These are phyloP conservation scores for Hypomecis punctinalis DNA, from an alignment of 2,888 invertebrate genomes.

Conservation along the genomic window DNA sequence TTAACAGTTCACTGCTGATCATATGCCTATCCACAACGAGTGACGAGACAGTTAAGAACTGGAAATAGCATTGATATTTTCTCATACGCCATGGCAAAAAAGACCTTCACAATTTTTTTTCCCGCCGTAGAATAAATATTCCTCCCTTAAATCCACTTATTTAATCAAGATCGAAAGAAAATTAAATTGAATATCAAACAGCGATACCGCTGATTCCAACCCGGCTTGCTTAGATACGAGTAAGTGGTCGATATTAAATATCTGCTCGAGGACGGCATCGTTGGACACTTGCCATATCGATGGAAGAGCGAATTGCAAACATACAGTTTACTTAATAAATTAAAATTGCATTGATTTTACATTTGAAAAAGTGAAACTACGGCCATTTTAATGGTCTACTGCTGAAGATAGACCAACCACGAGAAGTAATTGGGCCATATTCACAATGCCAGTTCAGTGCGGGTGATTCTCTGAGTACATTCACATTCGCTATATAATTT, in stretches of 20 bases:
- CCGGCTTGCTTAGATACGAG: constrained; percentile 64
- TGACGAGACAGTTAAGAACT: no score
- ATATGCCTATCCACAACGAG: no score
- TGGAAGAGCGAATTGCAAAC: constrained; percentile 38
- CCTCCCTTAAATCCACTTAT: constrained; percentile 31
- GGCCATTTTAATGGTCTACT: neutral
- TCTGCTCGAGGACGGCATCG: constrained; percentile 54
- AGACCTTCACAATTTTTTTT: neutral
- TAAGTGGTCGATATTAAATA: constrained; percentile 74
- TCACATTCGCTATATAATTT: no score
- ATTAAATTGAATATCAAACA: constrained; percentile 70
- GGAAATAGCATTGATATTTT: no score
- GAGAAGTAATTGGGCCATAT: no score
- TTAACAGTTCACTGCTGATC: no score
- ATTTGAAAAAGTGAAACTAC: no score
- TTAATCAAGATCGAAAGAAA: constrained; percentile 54
- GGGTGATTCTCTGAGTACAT: no score
- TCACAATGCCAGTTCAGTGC: no score
- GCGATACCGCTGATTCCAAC: constrained; percentile 68
- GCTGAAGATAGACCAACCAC: no score
- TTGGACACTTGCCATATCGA: constrained; percentile 62
- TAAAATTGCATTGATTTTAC: constrained; percentile 14
- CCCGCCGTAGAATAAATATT: constrained; percentile 16
- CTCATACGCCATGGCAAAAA: no score
- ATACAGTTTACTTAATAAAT: constrained; percentile 4